Percentiles rank a stretch among this genome's conserved stretches.
Evolutionary conservation across 2,888 invertebrate genomes (phyloP).

Genomic region (Crioceris asparagi): DNA sequence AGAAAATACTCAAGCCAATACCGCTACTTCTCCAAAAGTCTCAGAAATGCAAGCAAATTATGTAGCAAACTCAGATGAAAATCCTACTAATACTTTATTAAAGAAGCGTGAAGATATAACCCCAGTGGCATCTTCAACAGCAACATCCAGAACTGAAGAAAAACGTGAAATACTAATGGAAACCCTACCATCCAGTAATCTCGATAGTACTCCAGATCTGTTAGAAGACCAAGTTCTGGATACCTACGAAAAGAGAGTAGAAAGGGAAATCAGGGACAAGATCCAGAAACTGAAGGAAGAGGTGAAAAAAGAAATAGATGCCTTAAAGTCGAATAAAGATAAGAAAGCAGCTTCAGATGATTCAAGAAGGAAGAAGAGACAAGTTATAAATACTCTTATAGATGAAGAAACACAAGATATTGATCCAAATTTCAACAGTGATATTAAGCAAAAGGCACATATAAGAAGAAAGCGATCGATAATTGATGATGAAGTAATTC

Average conservation of each 20-base stretch:
- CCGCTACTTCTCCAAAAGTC: too few species aligned
- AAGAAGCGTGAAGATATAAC: too few species aligned
- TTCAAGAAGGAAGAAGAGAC: conserved; percentile 24
- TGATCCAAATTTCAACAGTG: conserved; percentile 25
- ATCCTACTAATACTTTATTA: too few species aligned
- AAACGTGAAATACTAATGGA: background rate
- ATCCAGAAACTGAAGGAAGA: conserved; percentile 27
- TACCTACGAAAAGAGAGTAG: conserved; percentile 23
- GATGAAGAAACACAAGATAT: conserved; percentile 30
- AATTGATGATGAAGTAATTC: too few species aligned
- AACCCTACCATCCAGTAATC: background rate
- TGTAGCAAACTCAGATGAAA: too few species aligned
- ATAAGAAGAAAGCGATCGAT: conserved; percentile 28
- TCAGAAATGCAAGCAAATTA: too few species aligned
- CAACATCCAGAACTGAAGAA: background rate
- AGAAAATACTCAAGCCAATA: too few species aligned
- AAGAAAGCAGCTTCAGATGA: conserved; percentile 4
- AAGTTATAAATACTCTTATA: conserved; percentile 22
- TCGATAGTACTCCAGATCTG: too few species aligned
- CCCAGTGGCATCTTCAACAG: too few species aligned
- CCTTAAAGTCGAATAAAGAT: conserved; percentile 1
- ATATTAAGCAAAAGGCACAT: conserved; percentile 22
- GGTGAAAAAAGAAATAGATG: conserved; percentile 25
- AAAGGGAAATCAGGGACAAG: conserved; percentile 24
- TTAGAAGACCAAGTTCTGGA: conserved; percentile 1